These are phyloP conservation scores for Montipora capitata DNA, from an alignment of 92 coral and sea anemone genomes.

Conservation along the genomic window DNA sequence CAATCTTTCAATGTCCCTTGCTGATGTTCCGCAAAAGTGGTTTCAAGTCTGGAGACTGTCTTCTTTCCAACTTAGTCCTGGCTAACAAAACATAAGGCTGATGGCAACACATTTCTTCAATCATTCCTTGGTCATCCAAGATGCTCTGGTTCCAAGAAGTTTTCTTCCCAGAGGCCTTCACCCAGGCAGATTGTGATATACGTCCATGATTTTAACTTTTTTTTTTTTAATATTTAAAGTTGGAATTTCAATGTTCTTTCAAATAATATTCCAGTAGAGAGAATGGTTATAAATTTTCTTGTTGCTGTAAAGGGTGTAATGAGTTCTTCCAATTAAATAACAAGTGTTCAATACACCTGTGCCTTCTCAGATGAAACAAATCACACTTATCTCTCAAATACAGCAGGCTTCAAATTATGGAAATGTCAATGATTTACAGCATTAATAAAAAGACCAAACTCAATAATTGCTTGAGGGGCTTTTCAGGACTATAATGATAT, in stretches of 20 bases:
- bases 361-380: too few relatives aligned
- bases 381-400: too few relatives aligned
- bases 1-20: conserved; percentile 27
- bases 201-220: conserved; percentile 23
- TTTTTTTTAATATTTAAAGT: background rate
- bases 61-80: conserved; percentile 29
- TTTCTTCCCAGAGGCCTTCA: conserved; percentile 14
- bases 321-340: too few relatives aligned
- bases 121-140: conserved; percentile 26
- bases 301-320: too few relatives aligned
- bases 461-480: too few relatives aligned
- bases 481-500: too few relatives aligned
- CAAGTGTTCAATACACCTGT: too few relatives aligned
- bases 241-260: background rate
- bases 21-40: background rate
- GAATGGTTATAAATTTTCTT: too few relatives aligned
- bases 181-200: conserved; percentile 29
- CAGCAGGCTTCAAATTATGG: too few relatives aligned
- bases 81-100: conserved; percentile 59
- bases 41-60: conserved; percentile 3
- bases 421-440: too few relatives aligned
- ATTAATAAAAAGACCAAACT: background rate
- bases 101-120: conserved; percentile 46
- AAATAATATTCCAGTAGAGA: background rate
- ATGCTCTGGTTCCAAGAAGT: conserved; percentile 37